Evolutionary conservation across 2,797 vertebrate species (phyloP).

Genomic region (Paratrypauchen microcephalus): DNA sequence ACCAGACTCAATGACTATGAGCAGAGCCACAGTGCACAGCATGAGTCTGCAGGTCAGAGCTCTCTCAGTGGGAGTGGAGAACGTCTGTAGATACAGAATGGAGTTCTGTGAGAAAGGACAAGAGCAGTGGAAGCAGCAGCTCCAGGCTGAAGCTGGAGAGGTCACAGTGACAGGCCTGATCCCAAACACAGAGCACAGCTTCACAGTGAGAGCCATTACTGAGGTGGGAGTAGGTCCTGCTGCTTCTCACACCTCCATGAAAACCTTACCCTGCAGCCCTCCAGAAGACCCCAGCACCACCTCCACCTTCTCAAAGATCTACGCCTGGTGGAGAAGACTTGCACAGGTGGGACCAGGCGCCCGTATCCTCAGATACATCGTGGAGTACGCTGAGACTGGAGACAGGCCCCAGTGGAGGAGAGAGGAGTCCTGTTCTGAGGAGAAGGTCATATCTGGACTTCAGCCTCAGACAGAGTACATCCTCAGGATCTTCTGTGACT

Average conservation of each 20-base stretch:
- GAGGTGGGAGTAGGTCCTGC: slow-evolving; percentile 33
- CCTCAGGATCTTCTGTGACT: too few relatives aligned
- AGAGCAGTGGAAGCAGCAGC: too few relatives aligned
- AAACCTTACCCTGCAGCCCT: slow-evolving; percentile 14
- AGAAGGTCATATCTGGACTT: neutral
- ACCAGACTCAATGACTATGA: too few relatives aligned
- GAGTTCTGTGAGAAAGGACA: too few relatives aligned
- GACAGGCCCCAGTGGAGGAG: neutral
- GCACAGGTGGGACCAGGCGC: neutral
- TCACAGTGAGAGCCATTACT: slow-evolving; percentile 46
- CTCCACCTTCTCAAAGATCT: slow-evolving; percentile 9
- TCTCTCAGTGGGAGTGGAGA: too few relatives aligned
- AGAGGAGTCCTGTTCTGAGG: neutral
- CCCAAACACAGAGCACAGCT: slow-evolving; percentile 15
- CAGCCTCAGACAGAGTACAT: too few relatives aligned
- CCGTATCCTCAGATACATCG: too few relatives aligned
- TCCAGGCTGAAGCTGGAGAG: too few relatives aligned
- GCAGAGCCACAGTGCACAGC: too few relatives aligned
- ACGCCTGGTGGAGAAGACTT: slow-evolving; percentile 21
- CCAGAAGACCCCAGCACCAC: slow-evolving; percentile 14
- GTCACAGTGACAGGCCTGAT: too few relatives aligned
- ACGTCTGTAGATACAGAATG: too few relatives aligned
- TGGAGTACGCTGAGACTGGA: neutral
- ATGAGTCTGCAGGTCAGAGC: too few relatives aligned
- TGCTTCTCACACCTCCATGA: slow-evolving; percentile 16